phyloP scores from a whole-genome alignment of 2,797 vertebrate genomes.

The Tapera naevia region DNA sequence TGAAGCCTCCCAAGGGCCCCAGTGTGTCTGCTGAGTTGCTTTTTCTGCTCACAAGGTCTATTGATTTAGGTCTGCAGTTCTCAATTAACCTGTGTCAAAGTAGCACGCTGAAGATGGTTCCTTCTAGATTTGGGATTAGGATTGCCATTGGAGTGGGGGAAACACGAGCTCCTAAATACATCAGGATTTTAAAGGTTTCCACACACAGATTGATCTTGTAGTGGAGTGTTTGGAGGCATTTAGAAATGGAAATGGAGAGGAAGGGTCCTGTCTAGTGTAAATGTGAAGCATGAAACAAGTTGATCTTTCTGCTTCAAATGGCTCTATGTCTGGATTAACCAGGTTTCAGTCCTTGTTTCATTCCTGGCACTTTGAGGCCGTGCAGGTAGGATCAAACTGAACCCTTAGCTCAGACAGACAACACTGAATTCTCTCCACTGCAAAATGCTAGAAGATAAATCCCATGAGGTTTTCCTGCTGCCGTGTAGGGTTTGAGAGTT shows the following conservation, averaged over 20 bases:
- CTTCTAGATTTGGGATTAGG: background rate
- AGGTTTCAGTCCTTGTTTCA: background rate
- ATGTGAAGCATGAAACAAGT: background rate
- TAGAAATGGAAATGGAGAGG: too few relatives aligned
- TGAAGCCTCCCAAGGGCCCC: background rate
- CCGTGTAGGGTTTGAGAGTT: background rate
- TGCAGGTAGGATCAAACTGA: background rate
- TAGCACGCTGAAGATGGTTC: background rate
- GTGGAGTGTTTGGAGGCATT: too few relatives aligned
- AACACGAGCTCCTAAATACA: background rate
- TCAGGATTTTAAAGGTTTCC: background rate
- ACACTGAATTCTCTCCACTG: background rate
- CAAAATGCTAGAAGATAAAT: background rate
- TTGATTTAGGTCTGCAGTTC: background rate
- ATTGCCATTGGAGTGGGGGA: background rate
- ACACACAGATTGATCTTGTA: background rate
- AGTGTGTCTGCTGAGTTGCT: background rate
- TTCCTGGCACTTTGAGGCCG: background rate
- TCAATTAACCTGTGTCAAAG: background rate
- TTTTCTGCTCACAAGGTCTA: background rate
- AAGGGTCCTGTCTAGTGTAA: background rate
- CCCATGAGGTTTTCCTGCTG: background rate
- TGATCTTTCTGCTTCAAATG: background rate
- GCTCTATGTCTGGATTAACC: background rate
- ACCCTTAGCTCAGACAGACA: background rate